Conservation (phyloP, 2,888 invertebrate species). For the Diploptera punctata region DNA sequence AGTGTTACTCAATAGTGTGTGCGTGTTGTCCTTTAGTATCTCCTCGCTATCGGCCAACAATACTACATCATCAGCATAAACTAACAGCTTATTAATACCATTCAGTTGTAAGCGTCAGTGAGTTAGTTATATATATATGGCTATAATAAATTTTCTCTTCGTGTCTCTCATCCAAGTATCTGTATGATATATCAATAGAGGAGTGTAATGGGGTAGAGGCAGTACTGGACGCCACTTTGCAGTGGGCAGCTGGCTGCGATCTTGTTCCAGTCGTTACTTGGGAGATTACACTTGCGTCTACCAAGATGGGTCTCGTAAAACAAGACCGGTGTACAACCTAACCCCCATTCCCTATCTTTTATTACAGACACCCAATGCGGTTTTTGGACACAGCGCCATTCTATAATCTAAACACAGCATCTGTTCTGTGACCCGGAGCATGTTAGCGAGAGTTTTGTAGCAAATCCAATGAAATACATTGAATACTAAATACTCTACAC, state of each 20-base stretch:
- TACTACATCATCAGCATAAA: too few species aligned
- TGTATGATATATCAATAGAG: too few species aligned
- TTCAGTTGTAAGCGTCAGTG: too few species aligned
- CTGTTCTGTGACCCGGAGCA: slow-evolving; percentile 8
- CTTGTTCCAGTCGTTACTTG: slow-evolving; percentile 33
- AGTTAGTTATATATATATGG: too few species aligned
- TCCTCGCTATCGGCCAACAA: too few species aligned
- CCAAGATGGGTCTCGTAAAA: slow-evolving; percentile 38
- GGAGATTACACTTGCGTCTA: slow-evolving; percentile 29
- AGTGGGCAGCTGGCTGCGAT: slow-evolving; percentile 19
- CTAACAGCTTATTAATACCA: too few species aligned
- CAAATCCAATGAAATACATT: too few species aligned
- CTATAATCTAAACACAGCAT: slow-evolving; percentile 24
- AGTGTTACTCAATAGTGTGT: too few species aligned
- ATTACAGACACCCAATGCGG: slow-evolving; percentile 26
- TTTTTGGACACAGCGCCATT: slow-evolving; percentile 25
- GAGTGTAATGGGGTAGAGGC: background rate
- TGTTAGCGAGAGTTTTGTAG: background rate
- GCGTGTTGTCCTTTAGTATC: too few species aligned
- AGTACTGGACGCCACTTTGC: background rate
- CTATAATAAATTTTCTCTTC: too few species aligned
- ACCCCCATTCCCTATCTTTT: slow-evolving; percentile 20
- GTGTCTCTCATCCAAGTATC: too few species aligned
- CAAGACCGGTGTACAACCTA: slow-evolving; percentile 16
- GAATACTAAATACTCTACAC: too few species aligned